phyloP scores from a whole-genome alignment of 2,797 vertebrate genomes.

The Poeciliopsis infans region DNA sequence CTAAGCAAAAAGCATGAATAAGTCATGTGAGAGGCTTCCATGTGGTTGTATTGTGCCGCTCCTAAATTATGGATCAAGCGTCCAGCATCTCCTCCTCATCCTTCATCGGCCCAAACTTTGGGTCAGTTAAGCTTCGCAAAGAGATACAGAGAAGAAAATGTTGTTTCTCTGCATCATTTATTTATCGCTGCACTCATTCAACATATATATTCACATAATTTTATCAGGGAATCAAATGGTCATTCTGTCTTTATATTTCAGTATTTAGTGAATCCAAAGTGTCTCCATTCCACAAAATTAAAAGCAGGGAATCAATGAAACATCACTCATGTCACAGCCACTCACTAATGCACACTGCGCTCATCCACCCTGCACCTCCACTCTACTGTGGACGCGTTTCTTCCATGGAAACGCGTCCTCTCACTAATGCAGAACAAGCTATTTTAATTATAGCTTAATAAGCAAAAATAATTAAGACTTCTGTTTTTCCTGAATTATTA shows the following conservation, averaged over 20 bases:
- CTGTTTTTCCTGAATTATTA: not conserved
- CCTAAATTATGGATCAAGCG: slow-evolving; percentile 78
- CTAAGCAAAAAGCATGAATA: slow-evolving; percentile 69
- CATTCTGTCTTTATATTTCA: not conserved
- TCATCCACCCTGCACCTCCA: slow-evolving; percentile 22
- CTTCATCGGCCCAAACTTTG: slow-evolving; percentile 35
- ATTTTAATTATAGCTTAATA: slow-evolving; percentile 9
- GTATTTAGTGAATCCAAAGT: not conserved
- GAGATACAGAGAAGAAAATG: slow-evolving; percentile 24
- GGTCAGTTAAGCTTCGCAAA: slow-evolving; percentile 45
- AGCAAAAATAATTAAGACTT: not conserved
- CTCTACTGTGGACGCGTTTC: no score
- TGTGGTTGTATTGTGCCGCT: slow-evolving; percentile 52
- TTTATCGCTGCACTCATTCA: not conserved
- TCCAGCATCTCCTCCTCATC: slow-evolving; percentile 47
- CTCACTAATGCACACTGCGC: slow-evolving; percentile 22
- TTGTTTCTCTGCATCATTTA: not conserved
- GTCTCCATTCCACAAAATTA: slow-evolving; percentile 35
- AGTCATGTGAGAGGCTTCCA: slow-evolving; percentile 59
- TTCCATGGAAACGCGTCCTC: slow-evolving; percentile 61
- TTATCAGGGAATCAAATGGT: not conserved
- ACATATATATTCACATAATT: not conserved
- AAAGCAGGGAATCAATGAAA: slow-evolving; percentile 57
- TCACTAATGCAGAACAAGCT: slow-evolving; percentile 16
- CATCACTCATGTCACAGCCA: slow-evolving; percentile 33